Evolutionary conservation across 2,113 vertebrate species (phyloP).

Genomic region (Aptenodytes forsteri): DNA sequence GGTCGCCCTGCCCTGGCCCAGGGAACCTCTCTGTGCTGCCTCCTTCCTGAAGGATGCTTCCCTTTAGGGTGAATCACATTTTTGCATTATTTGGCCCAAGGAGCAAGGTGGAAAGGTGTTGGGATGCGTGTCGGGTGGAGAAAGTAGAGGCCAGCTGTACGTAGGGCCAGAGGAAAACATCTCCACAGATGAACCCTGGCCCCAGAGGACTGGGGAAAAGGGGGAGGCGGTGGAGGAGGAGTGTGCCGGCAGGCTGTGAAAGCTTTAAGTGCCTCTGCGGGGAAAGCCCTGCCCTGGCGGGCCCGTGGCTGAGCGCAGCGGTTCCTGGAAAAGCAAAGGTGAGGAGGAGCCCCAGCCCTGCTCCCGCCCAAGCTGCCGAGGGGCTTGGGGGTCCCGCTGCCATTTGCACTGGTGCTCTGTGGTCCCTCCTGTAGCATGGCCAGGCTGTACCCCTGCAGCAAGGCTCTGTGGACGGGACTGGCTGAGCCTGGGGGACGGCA

Average conservation of each 20-base stretch:
- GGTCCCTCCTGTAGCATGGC: background rate
- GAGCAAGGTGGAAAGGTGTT: background rate
- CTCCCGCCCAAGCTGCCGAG: background rate
- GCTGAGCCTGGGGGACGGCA: background rate
- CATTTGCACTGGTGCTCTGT: background rate
- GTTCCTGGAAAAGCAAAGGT: background rate
- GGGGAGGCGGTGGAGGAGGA: background rate
- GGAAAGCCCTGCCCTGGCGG: background rate
- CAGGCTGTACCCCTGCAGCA: background rate
- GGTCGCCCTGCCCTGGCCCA: background rate
- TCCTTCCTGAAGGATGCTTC: background rate
- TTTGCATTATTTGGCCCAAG: background rate
- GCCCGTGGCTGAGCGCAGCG: fast-evolving
- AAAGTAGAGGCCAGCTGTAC: background rate
- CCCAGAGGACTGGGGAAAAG: background rate
- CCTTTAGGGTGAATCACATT: background rate
- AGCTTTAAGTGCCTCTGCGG: background rate
- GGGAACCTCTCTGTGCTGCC: background rate
- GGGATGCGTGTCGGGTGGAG: background rate
- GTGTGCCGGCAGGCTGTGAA: background rate
- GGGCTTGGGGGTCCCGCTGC: background rate
- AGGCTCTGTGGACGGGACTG: fast-evolving
- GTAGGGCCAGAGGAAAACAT: background rate
- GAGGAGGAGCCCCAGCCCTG: background rate
- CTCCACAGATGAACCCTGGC: background rate